Evolutionary conservation across 2,888 invertebrate genomes (phyloP).

Genomic region (Callyntrura guangdongensis): DNA sequence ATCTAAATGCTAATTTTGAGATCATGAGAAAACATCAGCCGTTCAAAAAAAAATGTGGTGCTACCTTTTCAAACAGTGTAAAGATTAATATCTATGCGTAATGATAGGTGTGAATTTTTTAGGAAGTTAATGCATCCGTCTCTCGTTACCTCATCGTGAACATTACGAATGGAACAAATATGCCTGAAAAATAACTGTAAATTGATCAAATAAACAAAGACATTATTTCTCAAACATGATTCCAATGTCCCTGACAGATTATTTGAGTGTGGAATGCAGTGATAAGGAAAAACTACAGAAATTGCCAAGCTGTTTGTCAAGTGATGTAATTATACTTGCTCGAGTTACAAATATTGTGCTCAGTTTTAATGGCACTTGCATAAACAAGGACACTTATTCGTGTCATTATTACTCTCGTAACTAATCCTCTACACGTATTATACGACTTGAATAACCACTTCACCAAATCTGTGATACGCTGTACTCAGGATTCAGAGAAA

Average conservation of each 20-base stretch:
- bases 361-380: conserved; percentile 16
- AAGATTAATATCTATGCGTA: no score
- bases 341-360: conserved; percentile 9
- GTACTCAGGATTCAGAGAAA: background rate
- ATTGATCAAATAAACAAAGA: conserved; percentile 20
- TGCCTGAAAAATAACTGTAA: background rate
- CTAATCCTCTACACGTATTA: conserved; percentile 14
- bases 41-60: background rate
- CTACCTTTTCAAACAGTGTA: background rate
- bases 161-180: background rate
- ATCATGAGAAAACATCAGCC: background rate
- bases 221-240: conserved; percentile 7
- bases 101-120: background rate
- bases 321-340: conserved; percentile 62
- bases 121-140: background rate
- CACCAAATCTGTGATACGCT: background rate
- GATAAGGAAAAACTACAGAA: conserved; percentile 72
- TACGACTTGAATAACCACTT: conserved; percentile 22
- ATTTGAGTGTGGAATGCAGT: conserved; percentile 67
- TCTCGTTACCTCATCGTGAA: background rate
- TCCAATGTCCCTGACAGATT: conserved; percentile 46
- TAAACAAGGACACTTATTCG: background rate
- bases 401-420: background rate
- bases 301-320: conserved; percentile 47
- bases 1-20: background rate